These are phyloP conservation scores for Pomatorhinus ruficollis DNA, from an alignment of 2,113 vertebrate genomes.

Conservation along the genomic window DNA sequence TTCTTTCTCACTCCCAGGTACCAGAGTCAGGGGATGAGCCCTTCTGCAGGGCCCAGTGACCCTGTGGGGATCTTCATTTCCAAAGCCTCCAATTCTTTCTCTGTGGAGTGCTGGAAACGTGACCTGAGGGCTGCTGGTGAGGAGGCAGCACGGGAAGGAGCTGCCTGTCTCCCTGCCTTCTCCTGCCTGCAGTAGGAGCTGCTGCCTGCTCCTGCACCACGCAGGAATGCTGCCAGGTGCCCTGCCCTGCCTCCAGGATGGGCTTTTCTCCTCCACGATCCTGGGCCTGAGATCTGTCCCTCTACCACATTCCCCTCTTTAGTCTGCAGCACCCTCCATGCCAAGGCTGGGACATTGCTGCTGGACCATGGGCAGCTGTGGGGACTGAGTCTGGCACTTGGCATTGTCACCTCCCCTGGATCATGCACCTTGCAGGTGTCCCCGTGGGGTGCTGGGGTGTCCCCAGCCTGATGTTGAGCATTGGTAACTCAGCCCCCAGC, in stretches of 20 bases:
- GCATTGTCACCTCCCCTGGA: neutral
- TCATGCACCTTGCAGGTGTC: neutral
- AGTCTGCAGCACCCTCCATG: neutral
- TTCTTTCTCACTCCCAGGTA: neutral
- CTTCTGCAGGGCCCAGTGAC: neutral
- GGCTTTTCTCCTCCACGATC: neutral
- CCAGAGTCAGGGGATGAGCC: rapidly evolving
- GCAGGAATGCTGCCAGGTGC: neutral
- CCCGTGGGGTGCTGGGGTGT: rapidly evolving
- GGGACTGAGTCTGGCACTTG: neutral
- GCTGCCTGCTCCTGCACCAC: neutral
- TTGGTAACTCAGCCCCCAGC: rapidly evolving
- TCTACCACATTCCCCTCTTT: rapidly evolving
- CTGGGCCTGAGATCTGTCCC: neutral
- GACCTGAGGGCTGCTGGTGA: neutral
- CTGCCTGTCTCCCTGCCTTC: neutral
- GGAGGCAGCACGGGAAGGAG: neutral
- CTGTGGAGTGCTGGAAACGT: neutral
- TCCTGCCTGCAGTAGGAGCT: neutral
- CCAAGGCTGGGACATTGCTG: neutral
- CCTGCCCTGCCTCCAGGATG: neutral
- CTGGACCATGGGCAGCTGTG: neutral
- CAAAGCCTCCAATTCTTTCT: neutral
- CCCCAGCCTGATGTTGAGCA: neutral
- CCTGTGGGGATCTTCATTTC: neutral